Evolutionary conservation across 2,113 vertebrate genomes (phyloP), one percentile per base, ranked within the genome.

Genomic region (Scytalopus superciliaris): DNA sequence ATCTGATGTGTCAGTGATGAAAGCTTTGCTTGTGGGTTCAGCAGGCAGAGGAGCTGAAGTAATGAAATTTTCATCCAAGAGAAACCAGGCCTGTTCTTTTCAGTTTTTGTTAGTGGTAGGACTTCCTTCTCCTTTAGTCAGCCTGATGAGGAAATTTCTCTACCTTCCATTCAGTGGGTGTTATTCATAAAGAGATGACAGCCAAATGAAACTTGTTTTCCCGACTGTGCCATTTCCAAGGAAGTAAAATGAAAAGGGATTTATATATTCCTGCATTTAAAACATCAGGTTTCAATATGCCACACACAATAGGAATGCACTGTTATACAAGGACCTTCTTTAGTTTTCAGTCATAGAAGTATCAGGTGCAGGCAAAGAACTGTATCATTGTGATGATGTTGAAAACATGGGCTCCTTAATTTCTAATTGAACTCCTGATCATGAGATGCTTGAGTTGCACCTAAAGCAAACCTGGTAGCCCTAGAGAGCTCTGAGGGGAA

Each of bases 31-130:
- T 78, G 12, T 90, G 35, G 49, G 25, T 27, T 94, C 78, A 94
- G 88, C 52, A 97, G 89, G 68, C 94, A 78, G 45, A 93, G 88
- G 53, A 96, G 72, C 93, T 97, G 96, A 96, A 97, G 94, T 97
- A 93, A 96, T 87, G 84, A 78, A 35, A 90, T 67, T 88, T 92
- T 96, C 27, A 66, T 94, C 83, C 70, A 84, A 93, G 93, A 96
- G 76, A 95, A 97, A 96, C 42, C 87, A 94, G 94, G 45, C 66
- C 63, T 60, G 21, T 93, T 90, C 7, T 62, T 68, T 9, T 86
- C n/a, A 79, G 60, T 67, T 70, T 56, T 87, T 84, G 7, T 92
- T 40, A 80, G 78, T 75, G 37, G 22, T n/a, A 84, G 56, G 64
- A 55, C 35, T 45, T 74, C 11, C 23, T 4, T 85, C 30, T 87